Percentiles rank a stretch among this genome's conserved stretches.
phyloP scores from a whole-genome alignment of 2,113 vertebrate genomes.

The Myrmecobius fasciatus region DNA sequence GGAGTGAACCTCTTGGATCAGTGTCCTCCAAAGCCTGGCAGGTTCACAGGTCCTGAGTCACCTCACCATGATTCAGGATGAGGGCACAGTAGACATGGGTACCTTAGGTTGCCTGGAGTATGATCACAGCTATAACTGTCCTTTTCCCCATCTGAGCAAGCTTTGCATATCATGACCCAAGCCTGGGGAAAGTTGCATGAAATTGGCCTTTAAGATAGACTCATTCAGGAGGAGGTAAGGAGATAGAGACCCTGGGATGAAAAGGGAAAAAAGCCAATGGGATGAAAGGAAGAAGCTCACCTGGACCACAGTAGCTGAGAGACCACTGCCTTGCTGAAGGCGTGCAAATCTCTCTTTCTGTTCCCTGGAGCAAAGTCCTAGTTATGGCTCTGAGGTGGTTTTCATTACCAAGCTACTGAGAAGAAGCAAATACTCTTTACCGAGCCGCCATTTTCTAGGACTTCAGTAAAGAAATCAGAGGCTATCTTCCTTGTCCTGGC shows the following conservation, averaged over 20 bases:
- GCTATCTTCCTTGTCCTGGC: not conserved
- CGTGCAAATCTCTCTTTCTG: not conserved
- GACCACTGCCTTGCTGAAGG: not conserved
- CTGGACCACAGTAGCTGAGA: not conserved
- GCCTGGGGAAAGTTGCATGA: not conserved
- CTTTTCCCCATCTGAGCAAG: not conserved
- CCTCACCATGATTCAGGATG: not conserved
- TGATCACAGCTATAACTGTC: not conserved
- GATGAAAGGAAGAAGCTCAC: not conserved
- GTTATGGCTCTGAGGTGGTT: not conserved
- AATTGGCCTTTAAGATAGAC: not conserved
- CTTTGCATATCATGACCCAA: not conserved
- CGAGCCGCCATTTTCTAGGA: not conserved
- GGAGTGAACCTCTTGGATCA: not conserved
- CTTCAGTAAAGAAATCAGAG: not conserved
- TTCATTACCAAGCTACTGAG: not conserved
- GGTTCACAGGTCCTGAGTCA: not conserved
- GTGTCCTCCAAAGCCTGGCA: not conserved
- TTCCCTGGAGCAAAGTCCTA: not conserved
- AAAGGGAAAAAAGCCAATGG: not conserved
- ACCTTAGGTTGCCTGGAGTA: not conserved
- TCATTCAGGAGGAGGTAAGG: not conserved
- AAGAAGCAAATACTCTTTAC: not conserved
- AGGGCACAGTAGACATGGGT: not conserved
- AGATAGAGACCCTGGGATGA: not conserved